phyloP scores from a whole-genome alignment of 2,888 invertebrate species.

The Steinernema scapterisci region DNA sequence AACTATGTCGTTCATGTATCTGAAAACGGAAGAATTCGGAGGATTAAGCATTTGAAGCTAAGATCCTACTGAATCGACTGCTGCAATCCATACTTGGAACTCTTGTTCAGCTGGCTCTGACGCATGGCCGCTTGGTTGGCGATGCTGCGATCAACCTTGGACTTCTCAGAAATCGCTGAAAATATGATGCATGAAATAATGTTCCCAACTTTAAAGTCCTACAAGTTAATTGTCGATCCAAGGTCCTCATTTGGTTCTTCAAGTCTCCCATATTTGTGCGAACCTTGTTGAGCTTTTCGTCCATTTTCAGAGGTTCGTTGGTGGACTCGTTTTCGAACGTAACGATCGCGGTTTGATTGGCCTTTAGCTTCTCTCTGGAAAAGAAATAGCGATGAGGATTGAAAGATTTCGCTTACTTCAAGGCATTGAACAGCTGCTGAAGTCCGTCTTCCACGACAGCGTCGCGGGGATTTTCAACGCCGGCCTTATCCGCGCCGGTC shows the following conservation, averaged over 20 bases:
- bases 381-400: neutral
- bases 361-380: slow-evolving; percentile 2
- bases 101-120: neutral
- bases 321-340: neutral
- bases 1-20: slow-evolving; percentile 14
- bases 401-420: neutral
- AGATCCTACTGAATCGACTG: neutral
- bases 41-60: too few species aligned
- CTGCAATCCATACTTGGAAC: slow-evolving; percentile 4
- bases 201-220: neutral
- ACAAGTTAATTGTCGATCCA: slow-evolving; percentile 12
- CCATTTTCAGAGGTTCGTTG: slow-evolving; percentile 4
- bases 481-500: neutral
- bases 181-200: neutral
- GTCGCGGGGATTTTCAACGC: slow-evolving; percentile 9
- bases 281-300: neutral
- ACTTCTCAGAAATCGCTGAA: slow-evolving; percentile 4
- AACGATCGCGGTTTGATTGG: neutral
- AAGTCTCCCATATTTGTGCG: neutral
- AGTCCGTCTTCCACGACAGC: neutral
- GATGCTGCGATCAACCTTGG: slow-evolving; percentile 16
- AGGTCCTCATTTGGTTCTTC: neutral
- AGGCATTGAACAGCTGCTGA: neutral
- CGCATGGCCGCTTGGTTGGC: slow-evolving; percentile 18
- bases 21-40: neutral